Percentiles rank a stretch among this genome's conserved stretches.
Evolutionary conservation across 1,140 invertebrate species (phyloP).

Genomic region (Tetramorium alpestre): DNA sequence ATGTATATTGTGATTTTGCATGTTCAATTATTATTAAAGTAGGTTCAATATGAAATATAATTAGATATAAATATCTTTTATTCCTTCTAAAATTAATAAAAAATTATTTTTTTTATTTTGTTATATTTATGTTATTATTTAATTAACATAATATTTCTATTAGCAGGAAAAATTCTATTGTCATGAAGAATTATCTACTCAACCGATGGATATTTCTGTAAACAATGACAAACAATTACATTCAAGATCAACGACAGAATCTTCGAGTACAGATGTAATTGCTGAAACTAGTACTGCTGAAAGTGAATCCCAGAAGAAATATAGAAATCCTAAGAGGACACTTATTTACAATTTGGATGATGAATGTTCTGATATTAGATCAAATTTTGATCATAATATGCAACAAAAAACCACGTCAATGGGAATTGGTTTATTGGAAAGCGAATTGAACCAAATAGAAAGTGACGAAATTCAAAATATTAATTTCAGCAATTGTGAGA

Average conservation of each 20-base stretch:
- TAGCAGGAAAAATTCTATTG: constrained; percentile 15
- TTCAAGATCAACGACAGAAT: background rate
- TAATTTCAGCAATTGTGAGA: background rate
- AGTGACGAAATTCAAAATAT: background rate
- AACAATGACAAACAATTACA: background rate
- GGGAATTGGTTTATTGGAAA: background rate
- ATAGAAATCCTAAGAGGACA: constrained; percentile 59
- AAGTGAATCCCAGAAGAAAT: constrained; percentile 67
- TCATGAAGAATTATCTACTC: background rate
- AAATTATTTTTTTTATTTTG: background rate
- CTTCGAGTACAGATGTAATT: background rate
- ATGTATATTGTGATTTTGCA: background rate
- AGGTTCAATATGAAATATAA: background rate
- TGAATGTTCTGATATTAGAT: constrained; percentile 69
- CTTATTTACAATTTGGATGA: constrained; percentile 61
- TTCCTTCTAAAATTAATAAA: background rate
- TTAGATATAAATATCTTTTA: constrained; percentile 13
- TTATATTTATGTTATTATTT: background rate
- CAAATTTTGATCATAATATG: constrained; percentile 67
- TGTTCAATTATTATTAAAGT: background rate
- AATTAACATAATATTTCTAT: background rate
- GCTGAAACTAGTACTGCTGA: constrained; percentile 15
- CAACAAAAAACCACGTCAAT: background rate
- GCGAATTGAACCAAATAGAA: background rate
- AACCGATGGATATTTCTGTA: background rate